Evolutionary conservation across 2,888 invertebrate genomes (phyloP), one percentile per base, ranked within the genome.

Genomic region (Mylabris sibirica): DNA sequence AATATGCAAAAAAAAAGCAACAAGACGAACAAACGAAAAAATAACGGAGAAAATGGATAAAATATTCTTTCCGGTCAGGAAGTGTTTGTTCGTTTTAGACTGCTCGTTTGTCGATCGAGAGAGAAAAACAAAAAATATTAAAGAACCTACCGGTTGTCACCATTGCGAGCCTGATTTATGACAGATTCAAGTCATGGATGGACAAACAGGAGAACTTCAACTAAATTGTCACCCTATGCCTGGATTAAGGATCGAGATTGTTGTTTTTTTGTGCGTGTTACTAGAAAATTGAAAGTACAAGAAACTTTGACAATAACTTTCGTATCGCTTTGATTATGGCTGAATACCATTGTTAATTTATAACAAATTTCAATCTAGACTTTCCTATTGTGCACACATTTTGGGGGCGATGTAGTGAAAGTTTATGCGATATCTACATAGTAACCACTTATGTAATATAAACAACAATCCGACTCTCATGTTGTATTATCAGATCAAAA

Each of bases 31-130:
- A 9, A 2, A 20, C 1, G 20, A 60, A 30, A 35, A 24, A 34
- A 26, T 1, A 41, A n/a, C 26, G 38, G 59, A 1, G 38, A 53
- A 63, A 66, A 69, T 62, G 59, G 65, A 65, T 67, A 70, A 70
- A 70, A 67, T 70, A 70, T 70, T 70, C 63, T 20, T 70, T 70
- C 67, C 69, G 34, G 60, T 22, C 17, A 66, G 71, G 71, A 71
- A 71, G 66, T 66, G 71, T 68, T 71, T 68, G 71, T 66, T 71
- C 63, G 71, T 66, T 71, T 68, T 64, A 64, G 68, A 49, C 11
- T 49, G 49, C 65, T 38, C 67, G 70, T 70, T 70, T 70, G 67
- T 70, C 70, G 66, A 17, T 6, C 17, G 17, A 17, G 1, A 3
- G 57, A 63, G 30, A 61, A 53, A 63, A 60, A 34, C 17, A n/a